phyloP scores from a whole-genome alignment of 2,797 vertebrate genomes.

The Sebastes jordani region DNA sequence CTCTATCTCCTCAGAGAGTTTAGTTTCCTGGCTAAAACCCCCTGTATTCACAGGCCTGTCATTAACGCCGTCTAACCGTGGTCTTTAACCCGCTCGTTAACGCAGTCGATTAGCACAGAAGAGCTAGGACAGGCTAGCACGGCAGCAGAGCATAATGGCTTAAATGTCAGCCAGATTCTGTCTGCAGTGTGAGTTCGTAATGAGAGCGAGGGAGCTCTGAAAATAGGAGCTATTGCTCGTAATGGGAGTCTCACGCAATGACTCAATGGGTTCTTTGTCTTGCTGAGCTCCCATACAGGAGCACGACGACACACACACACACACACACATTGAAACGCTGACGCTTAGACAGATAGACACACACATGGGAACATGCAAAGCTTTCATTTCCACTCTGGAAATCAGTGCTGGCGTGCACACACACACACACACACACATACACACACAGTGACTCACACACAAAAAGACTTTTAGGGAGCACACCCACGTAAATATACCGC shows the following conservation, averaged over 20 bases:
- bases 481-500: not conserved
- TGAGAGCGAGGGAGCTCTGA: slow-evolving; percentile 63
- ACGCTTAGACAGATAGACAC: slow-evolving; percentile 27
- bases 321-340: slow-evolving; percentile 2
- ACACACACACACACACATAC: not conserved
- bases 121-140: slow-evolving; percentile 28
- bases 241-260: slow-evolving; percentile 67
- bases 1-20: slow-evolving; percentile 13
- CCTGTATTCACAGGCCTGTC: slow-evolving; percentile 43
- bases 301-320: slow-evolving; percentile 32
- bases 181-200: slow-evolving; percentile 59
- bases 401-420: not conserved
- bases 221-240: slow-evolving; percentile 71
- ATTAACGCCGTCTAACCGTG: slow-evolving; percentile 35
- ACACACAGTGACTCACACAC: not conserved
- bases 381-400: slow-evolving; percentile 40
- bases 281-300: slow-evolving; percentile 44
- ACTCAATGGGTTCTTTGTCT: slow-evolving; percentile 79
- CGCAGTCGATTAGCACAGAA: slow-evolving; percentile 59
- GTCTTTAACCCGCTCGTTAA: slow-evolving; percentile 70
- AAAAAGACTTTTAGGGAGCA: slow-evolving; percentile 8
- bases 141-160: slow-evolving; percentile 49
- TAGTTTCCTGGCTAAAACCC: slow-evolving; percentile 2
- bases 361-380: slow-evolving; percentile 20
- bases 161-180: slow-evolving; percentile 72